These are phyloP conservation scores for Oscheius sp. DNA, from an alignment of 1,140 invertebrate species.

Conservation along the genomic window DNA sequence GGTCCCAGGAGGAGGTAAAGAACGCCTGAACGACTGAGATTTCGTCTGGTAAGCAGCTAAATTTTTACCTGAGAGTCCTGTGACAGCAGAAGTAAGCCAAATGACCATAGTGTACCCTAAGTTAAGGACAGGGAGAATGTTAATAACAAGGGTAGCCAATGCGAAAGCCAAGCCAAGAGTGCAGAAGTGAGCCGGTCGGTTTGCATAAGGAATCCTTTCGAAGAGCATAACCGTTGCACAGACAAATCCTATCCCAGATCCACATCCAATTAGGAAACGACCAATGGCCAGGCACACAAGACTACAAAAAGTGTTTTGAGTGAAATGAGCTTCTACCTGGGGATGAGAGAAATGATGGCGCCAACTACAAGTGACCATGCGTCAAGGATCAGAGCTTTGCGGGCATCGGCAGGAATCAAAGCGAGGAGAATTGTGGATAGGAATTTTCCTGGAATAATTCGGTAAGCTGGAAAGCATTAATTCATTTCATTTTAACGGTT, in stretches of 20 bases:
- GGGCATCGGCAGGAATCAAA: background rate
- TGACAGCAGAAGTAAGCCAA: background rate
- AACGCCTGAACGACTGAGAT: background rate
- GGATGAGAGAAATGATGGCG: constrained; percentile 10
- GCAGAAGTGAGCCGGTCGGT: constrained; percentile 18
- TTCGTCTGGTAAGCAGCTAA: background rate
- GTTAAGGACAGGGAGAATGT: background rate
- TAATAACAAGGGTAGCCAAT: constrained; percentile 18
- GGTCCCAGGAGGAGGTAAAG: constrained; percentile 16
- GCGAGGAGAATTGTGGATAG: background rate
- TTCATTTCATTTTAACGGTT: too few species aligned
- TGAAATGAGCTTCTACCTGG: background rate
- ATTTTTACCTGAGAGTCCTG: background rate
- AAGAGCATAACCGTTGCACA: constrained; percentile 20
- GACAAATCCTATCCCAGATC: constrained; percentile 25
- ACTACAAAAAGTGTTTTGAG: background rate
- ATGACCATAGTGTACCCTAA: background rate
- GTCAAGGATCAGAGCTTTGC: background rate
- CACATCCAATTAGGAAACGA: constrained; percentile 19
- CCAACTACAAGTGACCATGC: constrained; percentile 9
- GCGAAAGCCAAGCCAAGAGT: constrained; percentile 16
- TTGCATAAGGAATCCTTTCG: background rate
- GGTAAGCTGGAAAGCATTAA: too few species aligned
- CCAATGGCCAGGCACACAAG: background rate
- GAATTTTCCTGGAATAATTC: constrained; percentile 13